These are phyloP conservation scores for Hippopotamyrus pictus DNA, from an alignment of 2,797 vertebrate species.

Conservation along the genomic window DNA sequence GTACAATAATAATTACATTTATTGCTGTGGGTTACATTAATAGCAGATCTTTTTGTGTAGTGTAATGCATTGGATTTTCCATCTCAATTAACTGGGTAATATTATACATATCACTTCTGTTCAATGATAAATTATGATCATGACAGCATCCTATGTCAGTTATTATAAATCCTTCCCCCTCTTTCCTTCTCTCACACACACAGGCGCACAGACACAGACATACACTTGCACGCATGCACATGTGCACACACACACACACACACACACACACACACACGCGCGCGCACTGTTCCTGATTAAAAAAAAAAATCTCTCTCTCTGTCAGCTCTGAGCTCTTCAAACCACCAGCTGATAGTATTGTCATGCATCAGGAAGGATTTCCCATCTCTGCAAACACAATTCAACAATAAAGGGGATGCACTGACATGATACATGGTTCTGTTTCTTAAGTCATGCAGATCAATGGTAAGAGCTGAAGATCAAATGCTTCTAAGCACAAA, in stretches of 20 bases:
- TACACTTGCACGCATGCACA: not conserved
- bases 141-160: not conserved
- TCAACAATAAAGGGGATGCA: not conserved
- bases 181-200: not conserved
- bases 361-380: not conserved
- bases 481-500: not conserved
- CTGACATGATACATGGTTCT: not conserved
- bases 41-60: not conserved
- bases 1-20: not conserved
- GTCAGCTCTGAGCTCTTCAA: not conserved
- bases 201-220: not conserved
- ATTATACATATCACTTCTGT: not conserved
- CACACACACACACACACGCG: not conserved
- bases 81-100: constrained; percentile 15
- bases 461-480: not conserved
- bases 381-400: not conserved
- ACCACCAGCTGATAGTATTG: not conserved
- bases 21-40: not conserved
- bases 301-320: not conserved
- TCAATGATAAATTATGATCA: constrained; percentile 12
- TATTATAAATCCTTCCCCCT: not conserved
- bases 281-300: not conserved
- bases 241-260: not conserved
- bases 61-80: constrained; percentile 1
- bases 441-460: not conserved